Base-by-base conservation (phyloP, 1,140 invertebrate genomes). In the Steinernema feltiae region DNA sequence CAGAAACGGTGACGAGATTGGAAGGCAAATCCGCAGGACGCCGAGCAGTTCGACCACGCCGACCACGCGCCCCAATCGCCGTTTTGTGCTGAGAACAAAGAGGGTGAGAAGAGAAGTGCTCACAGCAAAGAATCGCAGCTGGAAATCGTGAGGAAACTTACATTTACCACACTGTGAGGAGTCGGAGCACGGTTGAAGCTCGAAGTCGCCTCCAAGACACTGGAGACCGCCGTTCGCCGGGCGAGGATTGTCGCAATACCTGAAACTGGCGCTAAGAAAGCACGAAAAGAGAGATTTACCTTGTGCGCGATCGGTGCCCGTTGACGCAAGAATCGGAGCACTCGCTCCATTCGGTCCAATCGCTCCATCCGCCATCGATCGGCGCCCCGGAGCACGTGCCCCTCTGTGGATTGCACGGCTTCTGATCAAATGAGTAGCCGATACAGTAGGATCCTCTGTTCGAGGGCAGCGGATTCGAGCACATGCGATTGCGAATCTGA, bases 211-310 rank as follows among this genome's bases (percentile, higher is more conserved):
- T 1, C 89, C 88, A 29, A 81, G 53, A 77, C 89, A 90, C 46
- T 79, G 72, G 15, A 87, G 85, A 1, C 94, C 94, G 0, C 92
- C 93, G 84, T 92, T 90, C 53, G 90, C 88, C 0, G 94, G 92
- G n/a, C 88, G 87, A 0, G 94, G 94, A 85, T 93, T 93, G 82
- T 93, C 91, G 84, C 94, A 96, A 1, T 89, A 88, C 0, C 93
- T 88, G 0, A 89, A 90, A n/a, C n/a, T n/a, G n/a, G n/a, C n/a
- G 35, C 92, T n/a, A 82, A 78, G 1, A 80, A 72, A 7, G 75
- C 71, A 3, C 30, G n/a, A 72, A 32, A 41, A 27, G n/a, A 18
- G 30, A 69, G 41, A 17, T 18, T 41, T 53, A 79, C 78, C 83
- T 77, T 27, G 84, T 81, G 46, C 86, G 80, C 27, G 86, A 85